Evolutionary conservation across 2,888 invertebrate species (phyloP), one percentile per base, ranked within the genome.

Genomic region (Desoria tigrina): DNA sequence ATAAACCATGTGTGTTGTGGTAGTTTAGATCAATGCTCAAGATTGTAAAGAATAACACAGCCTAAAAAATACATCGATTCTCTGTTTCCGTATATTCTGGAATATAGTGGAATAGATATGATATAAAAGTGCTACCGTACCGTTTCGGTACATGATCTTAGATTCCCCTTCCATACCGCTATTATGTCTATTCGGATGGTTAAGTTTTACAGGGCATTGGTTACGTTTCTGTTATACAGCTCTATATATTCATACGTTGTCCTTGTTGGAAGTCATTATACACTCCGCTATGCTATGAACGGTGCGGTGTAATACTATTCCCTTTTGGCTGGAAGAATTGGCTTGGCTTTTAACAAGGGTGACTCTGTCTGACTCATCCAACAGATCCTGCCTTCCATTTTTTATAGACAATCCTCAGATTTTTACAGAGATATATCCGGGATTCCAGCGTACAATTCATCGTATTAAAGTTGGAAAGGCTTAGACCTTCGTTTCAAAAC

Each of bases 331-430:
- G 21, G 16, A 21, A 45, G 45, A 45, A 45, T 45, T 45, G 45
- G 6, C 45, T 45, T 16, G 16, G 9, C 21, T 55, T 55, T 55
- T 55, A 28, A 32, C 28, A 55, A 28, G 55, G 32, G 28, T 28
- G 28, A 55, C 18, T 21, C 32, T 42, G 56, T 39, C 56, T 57
- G n/a, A n/a, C n/a, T n/a, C n/a, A n/a, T n/a, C n/a, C n/a, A n/a
- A n/a, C n/a, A n/a, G 23, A 57, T 21, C 28, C 54, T 28, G 26
- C 7, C 56, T 37, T 57, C 56, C 56, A 57, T 57, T 57, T 57
- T 57, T 57, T 57, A 57, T 42, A 57, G 45, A 42, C 56, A 57
- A 57, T 57, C 23, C 56, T 57, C 7, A 23, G 39, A 42, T 57
- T 57, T 57, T 42, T 27, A 27, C 16, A 21, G 51, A 39, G 32